Evolutionary conservation across 2,797 vertebrate genomes (phyloP), one percentile per base, ranked within the genome.

Genomic region (Semaprochilodus insignis): DNA sequence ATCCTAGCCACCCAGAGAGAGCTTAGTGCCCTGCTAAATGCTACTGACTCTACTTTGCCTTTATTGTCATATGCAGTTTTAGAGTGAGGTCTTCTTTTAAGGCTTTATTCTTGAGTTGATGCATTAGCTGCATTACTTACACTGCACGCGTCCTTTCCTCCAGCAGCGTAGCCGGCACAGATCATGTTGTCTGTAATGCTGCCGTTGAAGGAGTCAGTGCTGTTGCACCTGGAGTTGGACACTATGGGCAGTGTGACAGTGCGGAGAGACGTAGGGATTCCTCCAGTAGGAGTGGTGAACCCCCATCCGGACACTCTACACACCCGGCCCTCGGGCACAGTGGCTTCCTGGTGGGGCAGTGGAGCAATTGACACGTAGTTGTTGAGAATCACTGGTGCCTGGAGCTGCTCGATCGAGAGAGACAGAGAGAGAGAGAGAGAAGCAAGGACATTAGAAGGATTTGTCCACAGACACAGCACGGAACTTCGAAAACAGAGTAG

Each of bases 271-370:
- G 91, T 87, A 1, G 96, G 94, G 34, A 93, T 89, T 0, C 91
- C 89, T 0, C 93, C 93, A 0, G 1, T 48, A 6, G 91, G 73
- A 75, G 83, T 91, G 87, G 92, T 95, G 88, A 90, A 94, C 8
- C 96, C 96, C 96, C 96, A 97, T 1, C 96, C 96, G 0, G 95
- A 96, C 80, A 96, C 96, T 4, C 94, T 91, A 63, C 96, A 97
- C 83, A 95, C 23, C 0, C 88, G 85, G 13, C 95, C 95, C 80
- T 92, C 93, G 0, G 72, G 51, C 1, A 95, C 74, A 1, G 81
- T 17, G 27, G 90, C 78, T 0, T 80, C 92, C 16, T 94, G 93
- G 0, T 88, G 90, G 10, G 96, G 95, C 70, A 97, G 87, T 1
- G 95, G 91, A 8, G 93, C 92, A 1, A 94, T 87, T 65, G 94